phyloP scores from a whole-genome alignment of 2,113 vertebrate species.

The Typhlomys cinereus region DNA sequence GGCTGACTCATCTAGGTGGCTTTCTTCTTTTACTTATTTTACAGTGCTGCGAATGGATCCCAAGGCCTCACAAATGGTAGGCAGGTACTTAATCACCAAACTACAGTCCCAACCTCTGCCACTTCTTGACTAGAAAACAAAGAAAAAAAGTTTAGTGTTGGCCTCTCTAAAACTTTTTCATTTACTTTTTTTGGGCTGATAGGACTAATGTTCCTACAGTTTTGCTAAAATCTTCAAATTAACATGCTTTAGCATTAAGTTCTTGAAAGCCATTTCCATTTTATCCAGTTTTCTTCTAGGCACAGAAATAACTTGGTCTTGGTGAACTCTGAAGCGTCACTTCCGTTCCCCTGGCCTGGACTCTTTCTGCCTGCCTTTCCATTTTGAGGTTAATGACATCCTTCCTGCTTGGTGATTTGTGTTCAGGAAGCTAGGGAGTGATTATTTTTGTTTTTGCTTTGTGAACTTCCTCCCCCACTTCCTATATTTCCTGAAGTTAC shows the following conservation, averaged over 20 bases:
- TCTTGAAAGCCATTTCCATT: constrained; percentile 8
- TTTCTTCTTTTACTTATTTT: neutral
- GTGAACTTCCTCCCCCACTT: constrained; percentile 75
- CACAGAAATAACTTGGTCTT: constrained; percentile 3
- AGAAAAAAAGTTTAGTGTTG: constrained; percentile 4
- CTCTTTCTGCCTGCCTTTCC: constrained; percentile 52
- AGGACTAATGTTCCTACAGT: constrained; percentile 2
- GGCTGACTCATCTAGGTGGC: neutral
- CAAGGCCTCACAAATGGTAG: neutral
- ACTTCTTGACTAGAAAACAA: neutral
- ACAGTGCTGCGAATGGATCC: neutral
- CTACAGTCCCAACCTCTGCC: neutral
- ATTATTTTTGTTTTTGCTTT: constrained; percentile 79
- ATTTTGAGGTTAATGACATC: constrained; percentile 64
- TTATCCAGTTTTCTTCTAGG: constrained; percentile 38
- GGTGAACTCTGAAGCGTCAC: constrained; percentile 10
- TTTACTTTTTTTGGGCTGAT: constrained; percentile 14
- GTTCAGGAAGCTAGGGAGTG: constrained; percentile 70
- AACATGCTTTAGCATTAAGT: constrained; percentile 22
- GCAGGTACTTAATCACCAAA: neutral
- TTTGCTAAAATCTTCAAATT: constrained; percentile 44
- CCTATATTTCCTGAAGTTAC: constrained; percentile 69
- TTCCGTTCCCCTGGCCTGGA: constrained; percentile 63
- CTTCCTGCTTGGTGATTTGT: constrained; percentile 67
- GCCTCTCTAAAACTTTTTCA: neutral